Conservation (phyloP, 2,797 vertebrate genomes). For the Micropoecilia bifurca region DNA sequence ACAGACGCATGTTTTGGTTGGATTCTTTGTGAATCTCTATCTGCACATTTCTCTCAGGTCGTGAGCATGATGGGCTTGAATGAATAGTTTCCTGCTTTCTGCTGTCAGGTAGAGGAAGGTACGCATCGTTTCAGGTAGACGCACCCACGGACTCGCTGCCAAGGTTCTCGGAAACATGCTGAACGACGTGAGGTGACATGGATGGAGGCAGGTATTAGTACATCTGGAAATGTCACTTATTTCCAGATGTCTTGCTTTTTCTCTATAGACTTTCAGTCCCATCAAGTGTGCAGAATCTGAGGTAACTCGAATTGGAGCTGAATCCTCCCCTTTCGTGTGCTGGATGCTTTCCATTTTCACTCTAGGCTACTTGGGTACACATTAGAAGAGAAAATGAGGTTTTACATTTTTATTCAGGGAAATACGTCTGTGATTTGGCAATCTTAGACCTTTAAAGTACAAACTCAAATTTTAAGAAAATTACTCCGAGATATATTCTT, state of each 20-base stretch:
- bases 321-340: neutral
- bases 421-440: neutral
- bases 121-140: neutral
- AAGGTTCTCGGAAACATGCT: neutral
- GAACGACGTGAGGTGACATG: neutral
- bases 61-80: neutral
- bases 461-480: neutral
- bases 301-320: neutral
- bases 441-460: neutral
- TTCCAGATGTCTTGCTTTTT: neutral
- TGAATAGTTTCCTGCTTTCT: constrained; percentile 2
- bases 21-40: neutral
- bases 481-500: neutral
- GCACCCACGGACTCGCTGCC: neutral
- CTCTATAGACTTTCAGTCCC: neutral
- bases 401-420: neutral
- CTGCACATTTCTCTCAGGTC: neutral
- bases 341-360: neutral
- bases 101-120: neutral
- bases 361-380: neutral
- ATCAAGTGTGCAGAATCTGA: neutral
- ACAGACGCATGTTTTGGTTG: neutral
- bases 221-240: neutral
- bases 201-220: neutral
- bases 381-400: neutral